A percentile compares a stretch with the other conserved stretches of the same genome.
phyloP scores from a whole-genome alignment of 2,888 invertebrate genomes.

The Sminthurinus aureus region DNA sequence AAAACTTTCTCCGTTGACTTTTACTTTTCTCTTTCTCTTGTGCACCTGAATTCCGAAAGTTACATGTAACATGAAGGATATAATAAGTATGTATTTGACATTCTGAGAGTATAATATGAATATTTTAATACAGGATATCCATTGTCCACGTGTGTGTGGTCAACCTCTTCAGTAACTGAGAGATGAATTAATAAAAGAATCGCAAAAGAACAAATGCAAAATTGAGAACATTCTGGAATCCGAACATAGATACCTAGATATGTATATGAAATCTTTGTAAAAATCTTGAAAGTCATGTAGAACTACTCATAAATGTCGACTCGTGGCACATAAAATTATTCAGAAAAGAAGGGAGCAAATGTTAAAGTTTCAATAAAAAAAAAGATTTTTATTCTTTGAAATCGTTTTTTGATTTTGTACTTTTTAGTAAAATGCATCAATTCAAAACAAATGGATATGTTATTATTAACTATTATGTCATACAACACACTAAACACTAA shows the following conservation, averaged over 20 bases:
- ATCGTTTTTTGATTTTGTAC: neutral
- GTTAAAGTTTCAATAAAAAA: neutral
- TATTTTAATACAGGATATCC: too few species aligned
- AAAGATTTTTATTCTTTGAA: neutral
- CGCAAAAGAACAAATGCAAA: neutral
- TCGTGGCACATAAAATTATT: neutral
- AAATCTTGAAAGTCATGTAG: neutral
- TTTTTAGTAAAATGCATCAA: neutral
- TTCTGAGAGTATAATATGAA: too few species aligned
- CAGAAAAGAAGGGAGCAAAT: neutral
- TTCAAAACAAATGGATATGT: too few species aligned
- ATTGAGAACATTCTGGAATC: neutral
- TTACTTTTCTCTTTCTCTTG: too few species aligned
- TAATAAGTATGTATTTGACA: too few species aligned
- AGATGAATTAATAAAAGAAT: neutral
- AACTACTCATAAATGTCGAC: neutral
- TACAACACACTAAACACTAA: neutral
- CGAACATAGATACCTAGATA: neutral
- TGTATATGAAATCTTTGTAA: neutral
- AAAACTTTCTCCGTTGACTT: too few species aligned
- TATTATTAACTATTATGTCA: too few species aligned
- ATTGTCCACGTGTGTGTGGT: too few species aligned
- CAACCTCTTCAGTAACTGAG: too few species aligned
- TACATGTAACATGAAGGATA: too few species aligned
- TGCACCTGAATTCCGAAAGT: too few species aligned